A percentile compares a stretch with the other conserved stretches of the same genome.
These are phyloP conservation scores for Lichenostomus cassidix DNA, from an alignment of 2,113 vertebrate species.

Conservation along the genomic window DNA sequence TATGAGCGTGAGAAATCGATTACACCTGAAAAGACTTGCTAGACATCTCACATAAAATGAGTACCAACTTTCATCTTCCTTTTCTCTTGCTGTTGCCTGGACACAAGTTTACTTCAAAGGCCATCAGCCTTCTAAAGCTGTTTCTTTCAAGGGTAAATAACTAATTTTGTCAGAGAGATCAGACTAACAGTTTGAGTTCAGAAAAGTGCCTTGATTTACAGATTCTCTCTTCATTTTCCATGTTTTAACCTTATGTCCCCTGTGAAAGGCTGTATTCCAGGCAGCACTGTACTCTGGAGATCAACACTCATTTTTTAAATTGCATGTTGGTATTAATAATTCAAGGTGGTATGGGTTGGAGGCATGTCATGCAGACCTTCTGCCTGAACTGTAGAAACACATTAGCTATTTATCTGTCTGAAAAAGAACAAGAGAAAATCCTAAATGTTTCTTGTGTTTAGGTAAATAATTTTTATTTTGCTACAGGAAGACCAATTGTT, in stretches of 20 bases:
- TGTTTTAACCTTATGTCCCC: conserved; percentile 39
- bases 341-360: neutral
- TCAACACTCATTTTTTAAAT: conserved; percentile 20
- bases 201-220: conserved; percentile 35
- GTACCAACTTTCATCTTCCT: neutral
- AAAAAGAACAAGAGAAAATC: neutral
- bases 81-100: neutral
- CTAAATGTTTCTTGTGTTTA: neutral
- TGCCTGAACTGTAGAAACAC: neutral
- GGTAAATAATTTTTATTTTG: conserved; percentile 11
- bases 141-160: conserved; percentile 31
- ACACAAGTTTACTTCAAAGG: conserved; percentile 23
- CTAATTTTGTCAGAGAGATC: conserved; percentile 26
- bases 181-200: conserved; percentile 8
- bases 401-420: neutral
- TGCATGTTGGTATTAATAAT: conserved; percentile 58
- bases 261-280: conserved; percentile 2
- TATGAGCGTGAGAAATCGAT: neutral
- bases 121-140: neutral
- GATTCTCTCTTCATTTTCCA: conserved; percentile 27
- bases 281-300: neutral
- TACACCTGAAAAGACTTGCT: conserved; percentile 6
- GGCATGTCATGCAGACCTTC: conserved; percentile 2
- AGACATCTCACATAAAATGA: neutral
- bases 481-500: neutral